phyloP scores from a whole-genome alignment of 2,888 invertebrate species.

The Pachycephus smyrnensis region DNA sequence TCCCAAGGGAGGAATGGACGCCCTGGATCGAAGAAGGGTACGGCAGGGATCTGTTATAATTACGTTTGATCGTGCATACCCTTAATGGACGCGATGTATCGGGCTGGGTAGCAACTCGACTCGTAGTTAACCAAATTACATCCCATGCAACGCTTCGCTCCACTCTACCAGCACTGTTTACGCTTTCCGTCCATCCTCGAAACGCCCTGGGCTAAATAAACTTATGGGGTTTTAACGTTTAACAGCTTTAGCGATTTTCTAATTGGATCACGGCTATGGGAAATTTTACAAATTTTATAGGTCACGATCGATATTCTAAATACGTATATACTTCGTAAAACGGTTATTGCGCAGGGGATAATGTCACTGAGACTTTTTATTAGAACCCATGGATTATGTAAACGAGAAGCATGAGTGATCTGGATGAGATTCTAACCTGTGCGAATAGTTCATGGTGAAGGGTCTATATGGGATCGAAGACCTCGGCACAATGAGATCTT shows the following conservation, averaged over 20 bases:
- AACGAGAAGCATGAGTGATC: too few species aligned
- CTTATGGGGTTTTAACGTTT: slow-evolving; percentile 51
- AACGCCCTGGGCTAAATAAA: slow-evolving; percentile 47
- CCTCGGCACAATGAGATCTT: slow-evolving; percentile 44
- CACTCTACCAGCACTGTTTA: slow-evolving; percentile 27
- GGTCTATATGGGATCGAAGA: too few species aligned
- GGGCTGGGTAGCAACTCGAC: slow-evolving; percentile 39
- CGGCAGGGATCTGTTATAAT: slow-evolving; percentile 50
- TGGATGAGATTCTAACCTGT: too few species aligned
- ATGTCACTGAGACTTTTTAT: too few species aligned
- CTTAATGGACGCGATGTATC: slow-evolving; percentile 57
- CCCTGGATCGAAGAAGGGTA: slow-evolving; percentile 13
- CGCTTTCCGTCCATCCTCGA: slow-evolving; percentile 26
- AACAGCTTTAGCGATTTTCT: slow-evolving; percentile 52
- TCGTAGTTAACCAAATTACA: slow-evolving; percentile 53
- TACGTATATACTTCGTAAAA: too few species aligned
- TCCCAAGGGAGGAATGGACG: neutral
- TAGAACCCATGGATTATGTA: too few species aligned
- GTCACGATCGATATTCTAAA: too few species aligned
- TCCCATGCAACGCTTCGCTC: slow-evolving; percentile 1
- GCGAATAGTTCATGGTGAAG: too few species aligned
- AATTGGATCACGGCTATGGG: slow-evolving; percentile 44
- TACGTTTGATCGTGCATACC: slow-evolving; percentile 54
- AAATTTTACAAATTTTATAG: neutral
- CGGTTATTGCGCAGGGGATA: too few species aligned